Conservation (phyloP, 2,797 vertebrate genomes). For the Pseudochirops cupreus region DNA sequence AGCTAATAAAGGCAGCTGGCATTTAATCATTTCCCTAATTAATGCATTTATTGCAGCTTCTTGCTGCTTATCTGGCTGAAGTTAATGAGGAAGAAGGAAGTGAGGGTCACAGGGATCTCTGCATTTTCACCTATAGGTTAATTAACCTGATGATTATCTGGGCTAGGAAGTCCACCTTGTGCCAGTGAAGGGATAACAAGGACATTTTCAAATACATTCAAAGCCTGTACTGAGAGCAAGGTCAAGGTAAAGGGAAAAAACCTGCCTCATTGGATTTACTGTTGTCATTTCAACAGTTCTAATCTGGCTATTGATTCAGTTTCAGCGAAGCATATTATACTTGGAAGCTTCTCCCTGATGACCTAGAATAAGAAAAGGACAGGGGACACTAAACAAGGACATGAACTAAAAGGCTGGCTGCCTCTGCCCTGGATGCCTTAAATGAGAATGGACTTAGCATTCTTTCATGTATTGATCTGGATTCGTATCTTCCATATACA, state of each 20-base stretch:
- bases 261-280: background rate
- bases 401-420: background rate
- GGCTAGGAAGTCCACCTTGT: background rate
- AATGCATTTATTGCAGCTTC: constrained; percentile 61
- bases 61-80: constrained; percentile 58
- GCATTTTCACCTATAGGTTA: constrained; percentile 69
- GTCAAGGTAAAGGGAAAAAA: background rate
- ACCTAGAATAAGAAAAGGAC: background rate
- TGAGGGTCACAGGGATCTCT: background rate
- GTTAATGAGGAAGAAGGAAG: constrained; percentile 61
- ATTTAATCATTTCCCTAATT: constrained; percentile 75
- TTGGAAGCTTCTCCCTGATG: constrained; percentile 39
- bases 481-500: background rate
- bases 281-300: constrained; percentile 13
- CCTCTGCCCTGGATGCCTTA: background rate
- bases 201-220: background rate
- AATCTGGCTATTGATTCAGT: constrained; percentile 28
- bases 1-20: constrained; percentile 52
- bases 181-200: background rate
- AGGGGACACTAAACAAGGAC: background rate
- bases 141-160: constrained; percentile 59
- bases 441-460: background rate
- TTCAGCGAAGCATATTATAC: background rate
- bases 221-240: accelerated
- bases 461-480: background rate